Percentiles rank a stretch among this genome's conserved stretches.
These are phyloP conservation scores for Drosophila dives DNA, from an alignment of 2,888 invertebrate genomes.

Conservation along the genomic window DNA sequence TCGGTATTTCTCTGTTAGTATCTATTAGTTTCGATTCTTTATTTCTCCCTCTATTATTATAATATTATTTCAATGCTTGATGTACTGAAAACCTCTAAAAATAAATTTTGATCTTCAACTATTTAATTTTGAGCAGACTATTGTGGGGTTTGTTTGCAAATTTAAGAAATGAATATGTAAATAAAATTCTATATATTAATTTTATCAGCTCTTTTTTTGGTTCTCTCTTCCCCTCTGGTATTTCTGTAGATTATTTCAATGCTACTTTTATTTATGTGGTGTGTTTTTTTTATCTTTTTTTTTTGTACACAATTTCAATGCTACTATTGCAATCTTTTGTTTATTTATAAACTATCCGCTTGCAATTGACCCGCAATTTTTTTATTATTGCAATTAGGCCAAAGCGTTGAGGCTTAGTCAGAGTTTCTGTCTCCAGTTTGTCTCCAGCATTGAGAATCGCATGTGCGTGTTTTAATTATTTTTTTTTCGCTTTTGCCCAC, in stretches of 20 bases:
- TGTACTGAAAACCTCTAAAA: background rate
- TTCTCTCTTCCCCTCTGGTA: too few relatives aligned
- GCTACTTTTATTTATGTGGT: background rate
- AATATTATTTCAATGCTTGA: background rate
- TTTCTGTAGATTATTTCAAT: background rate
- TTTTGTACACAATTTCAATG: background rate
- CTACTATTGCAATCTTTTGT: conserved; percentile 17
- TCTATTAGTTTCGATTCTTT: background rate
- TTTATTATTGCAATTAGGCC: conserved; percentile 32
- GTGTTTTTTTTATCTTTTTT: background rate
- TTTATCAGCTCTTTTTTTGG: background rate
- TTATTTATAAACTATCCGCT: conserved; percentile 32
- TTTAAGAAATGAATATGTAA: background rate
- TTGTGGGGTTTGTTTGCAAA: background rate
- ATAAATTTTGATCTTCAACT: too few relatives aligned
- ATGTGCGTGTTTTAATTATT: background rate
- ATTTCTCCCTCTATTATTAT: background rate
- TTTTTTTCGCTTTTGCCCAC: conserved; percentile 35
- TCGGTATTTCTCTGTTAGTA: background rate
- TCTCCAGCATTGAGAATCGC: conserved; percentile 48
- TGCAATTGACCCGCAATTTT: conserved; percentile 19
- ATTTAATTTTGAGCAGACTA: too few relatives aligned
- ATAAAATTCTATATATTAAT: background rate
- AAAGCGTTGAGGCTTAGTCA: conserved; percentile 12
- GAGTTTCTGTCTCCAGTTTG: conserved; percentile 36